A percentile compares a stretch with the other conserved stretches of the same genome.
Conservation (phyloP, 2,113 vertebrate species). For the Dicentrarchus labrax region DNA sequence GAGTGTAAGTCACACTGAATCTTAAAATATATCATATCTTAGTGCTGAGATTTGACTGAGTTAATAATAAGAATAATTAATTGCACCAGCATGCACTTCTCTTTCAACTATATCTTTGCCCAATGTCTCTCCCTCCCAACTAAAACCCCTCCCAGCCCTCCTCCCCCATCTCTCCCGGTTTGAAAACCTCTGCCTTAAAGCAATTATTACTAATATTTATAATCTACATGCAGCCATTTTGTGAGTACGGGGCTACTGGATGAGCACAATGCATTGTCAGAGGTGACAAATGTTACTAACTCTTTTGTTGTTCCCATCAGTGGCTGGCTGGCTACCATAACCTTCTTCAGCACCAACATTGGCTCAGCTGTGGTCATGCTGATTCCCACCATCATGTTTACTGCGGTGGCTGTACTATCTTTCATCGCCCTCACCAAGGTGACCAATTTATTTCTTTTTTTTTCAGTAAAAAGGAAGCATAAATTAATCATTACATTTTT, state of each 20-base stretch:
- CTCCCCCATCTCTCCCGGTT: too few species aligned
- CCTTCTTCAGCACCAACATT: constrained; percentile 95
- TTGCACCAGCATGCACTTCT: neutral
- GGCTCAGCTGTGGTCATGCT: constrained; percentile 97
- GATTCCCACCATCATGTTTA: constrained; percentile 97
- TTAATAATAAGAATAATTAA: neutral
- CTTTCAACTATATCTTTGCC: neutral
- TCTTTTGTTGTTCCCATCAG: constrained; percentile 78
- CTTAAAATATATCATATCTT: neutral
- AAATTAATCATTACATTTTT: neutral
- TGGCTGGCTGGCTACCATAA: constrained; percentile 97
- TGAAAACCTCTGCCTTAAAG: too few species aligned
- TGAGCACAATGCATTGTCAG: neutral
- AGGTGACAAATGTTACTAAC: constrained; percentile 6
- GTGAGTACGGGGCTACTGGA: neutral
- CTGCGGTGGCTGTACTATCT: constrained; percentile 93
- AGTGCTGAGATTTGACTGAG: too few species aligned
- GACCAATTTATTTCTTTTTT: constrained; percentile 36
- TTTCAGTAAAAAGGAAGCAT: neutral
- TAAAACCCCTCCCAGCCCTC: too few species aligned
- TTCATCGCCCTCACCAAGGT: constrained; percentile 97
- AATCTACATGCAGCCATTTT: too few species aligned
- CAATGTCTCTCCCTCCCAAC: neutral
- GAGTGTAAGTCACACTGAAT: neutral
- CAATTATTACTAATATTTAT: too few species aligned